Conservation (phyloP, 2,797 vertebrate genomes). For the Aotus griseimembra region DNA sequence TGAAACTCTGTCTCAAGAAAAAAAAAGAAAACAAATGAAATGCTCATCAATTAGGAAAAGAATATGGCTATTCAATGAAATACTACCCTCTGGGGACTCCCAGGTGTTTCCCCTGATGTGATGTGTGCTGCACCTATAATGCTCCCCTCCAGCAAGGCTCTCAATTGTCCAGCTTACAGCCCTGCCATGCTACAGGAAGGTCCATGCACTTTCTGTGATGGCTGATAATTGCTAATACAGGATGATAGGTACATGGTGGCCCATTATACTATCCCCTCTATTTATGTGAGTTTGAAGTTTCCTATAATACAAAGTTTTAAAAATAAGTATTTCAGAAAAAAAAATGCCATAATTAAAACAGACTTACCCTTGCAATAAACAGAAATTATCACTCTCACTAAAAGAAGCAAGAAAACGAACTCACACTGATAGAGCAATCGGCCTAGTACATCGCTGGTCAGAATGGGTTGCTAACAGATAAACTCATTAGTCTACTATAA, state of each 20-base stretch:
- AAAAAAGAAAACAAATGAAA: slow-evolving; percentile 8
- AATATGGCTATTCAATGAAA: background rate
- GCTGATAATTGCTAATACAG: background rate
- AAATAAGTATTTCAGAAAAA: slow-evolving; percentile 57
- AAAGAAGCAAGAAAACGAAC: slow-evolving; percentile 34
- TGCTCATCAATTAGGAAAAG: background rate
- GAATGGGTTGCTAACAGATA: slow-evolving; percentile 8
- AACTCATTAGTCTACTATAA: slow-evolving; percentile 19
- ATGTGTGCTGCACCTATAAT: background rate
- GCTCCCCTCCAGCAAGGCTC: background rate
- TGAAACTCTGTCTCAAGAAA: background rate
- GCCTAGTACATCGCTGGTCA: background rate
- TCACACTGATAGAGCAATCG: slow-evolving; percentile 13
- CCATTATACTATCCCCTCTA: background rate
- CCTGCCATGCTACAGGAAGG: background rate
- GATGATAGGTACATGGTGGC: background rate
- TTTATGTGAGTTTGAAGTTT: background rate
- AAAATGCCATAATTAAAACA: slow-evolving; percentile 61
- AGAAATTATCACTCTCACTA: slow-evolving; percentile 43
- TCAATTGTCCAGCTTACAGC: background rate
- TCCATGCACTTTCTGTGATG: background rate
- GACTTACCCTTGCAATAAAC: slow-evolving; percentile 57
- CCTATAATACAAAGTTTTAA: background rate
- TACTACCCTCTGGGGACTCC: background rate
- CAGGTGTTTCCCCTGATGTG: background rate